phyloP scores from a whole-genome alignment of 2,888 invertebrate genomes.

The Hypselothyrea guttata region DNA sequence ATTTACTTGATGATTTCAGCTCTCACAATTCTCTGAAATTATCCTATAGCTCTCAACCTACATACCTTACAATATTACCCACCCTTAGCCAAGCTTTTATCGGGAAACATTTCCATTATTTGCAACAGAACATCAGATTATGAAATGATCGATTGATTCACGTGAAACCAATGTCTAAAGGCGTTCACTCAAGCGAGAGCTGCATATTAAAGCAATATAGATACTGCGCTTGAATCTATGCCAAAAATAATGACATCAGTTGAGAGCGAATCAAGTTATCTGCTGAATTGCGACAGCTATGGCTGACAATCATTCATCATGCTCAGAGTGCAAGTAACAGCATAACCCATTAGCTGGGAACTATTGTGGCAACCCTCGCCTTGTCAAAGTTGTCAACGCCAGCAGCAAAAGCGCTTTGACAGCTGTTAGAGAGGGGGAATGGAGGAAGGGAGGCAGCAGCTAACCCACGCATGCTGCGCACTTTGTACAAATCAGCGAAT shows the following conservation, averaged over 20 bases:
- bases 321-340: constrained; percentile 1
- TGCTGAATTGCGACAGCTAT: constrained; percentile 36
- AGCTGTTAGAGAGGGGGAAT: not conserved
- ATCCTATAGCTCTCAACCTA: too few species aligned
- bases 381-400: constrained; percentile 41
- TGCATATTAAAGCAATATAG: too few species aligned
- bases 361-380: constrained; percentile 58
- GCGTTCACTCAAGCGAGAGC: too few species aligned
- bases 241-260: not conserved
- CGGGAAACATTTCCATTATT: too few species aligned
- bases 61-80: too few species aligned
- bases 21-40: too few species aligned
- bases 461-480: constrained; percentile 42
- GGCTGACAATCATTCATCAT: constrained; percentile 38
- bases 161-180: too few species aligned
- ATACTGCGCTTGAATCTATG: too few species aligned
- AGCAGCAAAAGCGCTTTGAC: constrained; percentile 18
- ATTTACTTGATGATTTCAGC: too few species aligned
- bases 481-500: constrained; percentile 58
- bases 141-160: not conserved
- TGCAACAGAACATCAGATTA: not conserved
- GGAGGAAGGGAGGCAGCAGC: constrained; percentile 24
- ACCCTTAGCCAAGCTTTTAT: too few species aligned
- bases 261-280: not conserved
- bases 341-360: constrained; percentile 33